Base-by-base conservation (phyloP, 2,888 invertebrate genomes). In the Lithophane socia region DNA sequence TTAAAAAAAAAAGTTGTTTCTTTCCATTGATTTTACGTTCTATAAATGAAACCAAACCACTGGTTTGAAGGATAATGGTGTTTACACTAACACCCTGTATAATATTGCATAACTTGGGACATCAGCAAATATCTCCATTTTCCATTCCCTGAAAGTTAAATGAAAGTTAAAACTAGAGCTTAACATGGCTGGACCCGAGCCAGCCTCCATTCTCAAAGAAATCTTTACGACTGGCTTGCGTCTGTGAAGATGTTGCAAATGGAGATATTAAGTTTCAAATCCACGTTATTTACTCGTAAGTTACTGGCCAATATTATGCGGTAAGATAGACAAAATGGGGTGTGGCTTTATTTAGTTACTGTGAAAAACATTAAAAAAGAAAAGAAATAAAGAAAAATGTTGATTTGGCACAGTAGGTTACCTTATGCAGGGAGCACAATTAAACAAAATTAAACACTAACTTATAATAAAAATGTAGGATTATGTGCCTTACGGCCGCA, bases 141-240 rank as follows among this genome's bases (percentile, higher is more conserved):
- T 67, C 73, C 73, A 67, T 78, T 66, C 66, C 42, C 42, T 67
- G 56, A 44, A 79, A 80, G 65, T 54, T 58, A 67, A 86, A 67
- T 12, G 52, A 73, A 80, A 83, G 68, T 76, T 58, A 44, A 78
- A 79, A 80, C 24, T 69, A 16, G 52, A 74, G 61, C 52, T 77
- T 69, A 66, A 16, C 56, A n/a, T 56, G 52, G 29, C 60, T 84
- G 86, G 86, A 67, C 47, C 12, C 4, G 56, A 64, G 76, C 76
- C 81, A 84, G 54, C 44, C 12, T 24, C 47, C 52, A 65, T 61
- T 75, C 2, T n/a, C 16, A 37, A 70, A 71, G 66, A 75, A 68
- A 79, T 75, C 66, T 85, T 76, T 79, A 83, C 65, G 85, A 78
- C 54, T 71, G 58, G 56, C 47, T 80, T 61, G 72, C 37, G 65